Conservation (phyloP, 2,888 invertebrate genomes). For the Ochropacha duplaris region DNA sequence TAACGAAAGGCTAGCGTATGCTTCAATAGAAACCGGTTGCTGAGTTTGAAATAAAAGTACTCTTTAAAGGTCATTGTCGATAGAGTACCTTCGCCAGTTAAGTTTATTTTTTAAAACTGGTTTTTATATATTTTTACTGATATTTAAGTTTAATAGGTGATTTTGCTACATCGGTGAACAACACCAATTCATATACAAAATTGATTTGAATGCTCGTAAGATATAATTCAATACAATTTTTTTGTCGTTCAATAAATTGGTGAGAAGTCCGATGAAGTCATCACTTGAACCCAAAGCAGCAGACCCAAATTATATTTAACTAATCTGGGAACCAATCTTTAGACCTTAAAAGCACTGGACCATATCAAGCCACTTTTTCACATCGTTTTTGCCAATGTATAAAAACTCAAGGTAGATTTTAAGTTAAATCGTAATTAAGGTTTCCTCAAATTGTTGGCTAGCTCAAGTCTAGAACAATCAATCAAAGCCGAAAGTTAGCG, state of each 20-base stretch:
- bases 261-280: not conserved
- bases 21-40: slow-evolving; percentile 4
- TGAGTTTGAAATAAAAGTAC: slow-evolving; percentile 43
- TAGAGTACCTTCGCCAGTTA: slow-evolving; percentile 34
- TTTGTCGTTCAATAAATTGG: not conserved
- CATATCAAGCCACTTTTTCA: not conserved
- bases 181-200: not conserved
- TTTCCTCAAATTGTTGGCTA: slow-evolving; percentile 15
- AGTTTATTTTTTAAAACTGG: slow-evolving; percentile 2
- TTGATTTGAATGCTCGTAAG: not conserved
- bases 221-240: not conserved
- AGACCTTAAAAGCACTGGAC: not conserved
- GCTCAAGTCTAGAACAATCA: slow-evolving; percentile 21
- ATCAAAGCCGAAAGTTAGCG: slow-evolving; percentile 20
- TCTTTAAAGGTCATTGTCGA: slow-evolving; percentile 46
- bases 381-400: not conserved
- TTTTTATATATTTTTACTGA: not conserved
- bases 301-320: not conserved
- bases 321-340: not conserved
- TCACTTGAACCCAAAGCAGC: not conserved
- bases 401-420: slow-evolving; percentile 1
- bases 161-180: not conserved
- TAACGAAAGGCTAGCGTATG: slow-evolving; percentile 2
- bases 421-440: slow-evolving; percentile 16
- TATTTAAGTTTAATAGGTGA: not conserved